Base-by-base conservation (phyloP, 2,888 invertebrate genomes). In the Orchesellides sinensis region DNA sequence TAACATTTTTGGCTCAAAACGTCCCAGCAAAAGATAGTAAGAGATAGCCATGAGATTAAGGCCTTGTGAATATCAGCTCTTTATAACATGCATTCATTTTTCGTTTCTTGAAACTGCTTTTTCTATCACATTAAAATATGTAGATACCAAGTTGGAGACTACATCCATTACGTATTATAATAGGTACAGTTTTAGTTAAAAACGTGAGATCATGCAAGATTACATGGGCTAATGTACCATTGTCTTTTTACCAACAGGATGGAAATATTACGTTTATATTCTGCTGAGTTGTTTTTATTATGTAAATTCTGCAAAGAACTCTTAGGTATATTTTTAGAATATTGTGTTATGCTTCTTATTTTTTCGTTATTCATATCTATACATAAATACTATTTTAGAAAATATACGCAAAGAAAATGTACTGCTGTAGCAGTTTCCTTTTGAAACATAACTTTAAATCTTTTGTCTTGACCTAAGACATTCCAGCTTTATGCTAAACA, bases 401-500 rank as follows among this genome's bases (percentile, higher is more conserved):
- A 52, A 35, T 35, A 8, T 12, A 5, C 12, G 12, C 12, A 4
- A 21, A 27, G 10, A 32, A 14, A 29, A 59, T 29, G 32, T 59
- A 14, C 29, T 29, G 14, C 4, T 59, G n/a, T n/a, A n/a, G n/a
- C n/a, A n/a, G n/a, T n/a, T n/a, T 6, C 10, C 12, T 25, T 54
- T 59, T 17, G 29, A n/a, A n/a, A n/a, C 19, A 59, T 40, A 3
- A 32, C 40, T 40, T 40, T 63, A 40, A 63, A 40, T 40, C 63
- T 63, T 40, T n/a, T 40, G 23, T 63, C 63, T 63, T 63, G 63
- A 63, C 63, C 63, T 63, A 40, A 40, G 63, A 35, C 40, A 63
- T 63, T 29, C 8, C 19, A n/a, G 14, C 32, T 23, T 19, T 32
- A 1, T 17, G 17, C 17, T n/a, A 54, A 54, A 54, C 10, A 25